Evolutionary conservation across 2,888 invertebrate species (phyloP).

Genomic region (Chydorus sphaericus): DNA sequence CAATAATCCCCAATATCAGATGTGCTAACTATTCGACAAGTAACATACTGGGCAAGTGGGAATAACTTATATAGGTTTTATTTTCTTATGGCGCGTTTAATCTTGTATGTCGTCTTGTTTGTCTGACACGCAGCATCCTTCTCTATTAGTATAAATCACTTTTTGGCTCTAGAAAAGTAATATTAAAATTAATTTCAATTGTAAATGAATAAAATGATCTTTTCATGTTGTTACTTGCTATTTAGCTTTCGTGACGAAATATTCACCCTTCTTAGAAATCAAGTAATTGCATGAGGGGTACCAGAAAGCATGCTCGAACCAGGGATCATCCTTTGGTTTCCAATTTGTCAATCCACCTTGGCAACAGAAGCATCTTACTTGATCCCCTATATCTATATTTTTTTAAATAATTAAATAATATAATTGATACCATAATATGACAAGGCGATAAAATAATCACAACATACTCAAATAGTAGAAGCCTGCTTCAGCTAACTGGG

Average conservation of each 20-base stretch:
- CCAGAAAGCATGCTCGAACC: constrained; percentile 91
- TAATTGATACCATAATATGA: not conserved
- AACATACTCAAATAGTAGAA: constrained; percentile 69
- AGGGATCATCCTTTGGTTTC: constrained; percentile 80
- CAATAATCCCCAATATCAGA: too few species aligned
- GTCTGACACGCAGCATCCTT: too few species aligned
- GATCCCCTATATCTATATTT: constrained; percentile 59
- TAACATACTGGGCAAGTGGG: too few species aligned
- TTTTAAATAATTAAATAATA: not conserved
- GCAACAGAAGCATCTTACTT: constrained; percentile 84
- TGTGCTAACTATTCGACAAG: too few species aligned
- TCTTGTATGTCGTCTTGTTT: too few species aligned
- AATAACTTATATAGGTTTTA: too few species aligned
- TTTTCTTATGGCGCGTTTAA: too few species aligned
- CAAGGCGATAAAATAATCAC: too few species aligned
- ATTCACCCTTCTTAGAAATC: constrained; percentile 59
- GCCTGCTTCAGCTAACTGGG: constrained; percentile 70
- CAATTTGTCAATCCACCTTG: constrained; percentile 87
- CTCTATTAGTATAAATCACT: too few species aligned
- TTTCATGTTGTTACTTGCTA: constrained; percentile 12
- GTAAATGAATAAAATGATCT: too few species aligned
- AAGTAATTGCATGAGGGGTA: constrained; percentile 75
- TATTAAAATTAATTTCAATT: too few species aligned
- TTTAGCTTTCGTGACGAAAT: constrained; percentile 47
- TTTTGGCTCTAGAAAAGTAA: too few species aligned